Evolutionary conservation across 2,797 vertebrate genomes (phyloP).

Genomic region (Enteromius afrohamiltoni): DNA sequence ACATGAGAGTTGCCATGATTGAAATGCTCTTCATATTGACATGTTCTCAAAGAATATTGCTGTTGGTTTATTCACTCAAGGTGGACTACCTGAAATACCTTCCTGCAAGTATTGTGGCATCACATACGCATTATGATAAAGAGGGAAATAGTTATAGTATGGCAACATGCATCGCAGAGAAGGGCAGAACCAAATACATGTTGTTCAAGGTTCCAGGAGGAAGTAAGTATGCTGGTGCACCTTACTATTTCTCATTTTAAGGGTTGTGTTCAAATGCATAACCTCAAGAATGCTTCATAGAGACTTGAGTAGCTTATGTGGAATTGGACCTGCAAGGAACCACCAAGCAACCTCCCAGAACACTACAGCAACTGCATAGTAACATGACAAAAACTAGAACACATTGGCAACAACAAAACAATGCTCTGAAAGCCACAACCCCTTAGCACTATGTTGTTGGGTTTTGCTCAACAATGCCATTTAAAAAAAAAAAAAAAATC

Average conservation of each 20-base stretch:
- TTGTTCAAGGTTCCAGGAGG: slow-evolving; percentile 88
- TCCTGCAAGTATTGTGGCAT: slow-evolving; percentile 82
- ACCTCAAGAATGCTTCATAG: neutral
- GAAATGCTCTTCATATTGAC: neutral
- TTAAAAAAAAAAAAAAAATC: neutral
- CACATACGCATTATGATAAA: slow-evolving; percentile 94
- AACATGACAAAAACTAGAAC: neutral
- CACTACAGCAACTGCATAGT: neutral
- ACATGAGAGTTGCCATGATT: neutral
- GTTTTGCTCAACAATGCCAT: neutral
- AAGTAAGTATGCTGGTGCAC: slow-evolving; percentile 66
- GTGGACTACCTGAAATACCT: slow-evolving; percentile 90
- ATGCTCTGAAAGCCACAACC: neutral
- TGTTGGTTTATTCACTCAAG: slow-evolving; percentile 68
- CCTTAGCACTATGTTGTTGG: neutral
- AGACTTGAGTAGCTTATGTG: neutral
- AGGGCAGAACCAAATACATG: slow-evolving; percentile 91
- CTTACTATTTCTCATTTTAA: neutral
- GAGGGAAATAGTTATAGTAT: slow-evolving; percentile 90
- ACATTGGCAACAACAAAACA: neutral
- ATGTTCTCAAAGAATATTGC: neutral
- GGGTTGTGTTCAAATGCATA: neutral
- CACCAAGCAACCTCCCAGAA: neutral
- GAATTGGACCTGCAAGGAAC: neutral
- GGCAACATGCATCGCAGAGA: slow-evolving; percentile 90